Conservation (phyloP, 1,140 invertebrate genomes). For the Telenomus remus region DNA sequence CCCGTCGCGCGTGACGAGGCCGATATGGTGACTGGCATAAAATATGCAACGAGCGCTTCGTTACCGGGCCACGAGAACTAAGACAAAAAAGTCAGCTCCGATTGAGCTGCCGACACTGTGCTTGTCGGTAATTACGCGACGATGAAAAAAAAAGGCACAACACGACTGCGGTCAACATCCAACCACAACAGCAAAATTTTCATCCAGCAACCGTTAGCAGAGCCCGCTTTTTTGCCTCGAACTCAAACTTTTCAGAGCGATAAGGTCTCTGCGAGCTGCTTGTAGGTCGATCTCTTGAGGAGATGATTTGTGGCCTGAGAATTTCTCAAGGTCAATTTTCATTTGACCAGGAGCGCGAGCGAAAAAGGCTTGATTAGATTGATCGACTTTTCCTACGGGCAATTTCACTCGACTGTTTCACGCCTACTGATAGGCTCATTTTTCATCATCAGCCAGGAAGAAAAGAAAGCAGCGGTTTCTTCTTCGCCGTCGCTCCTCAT, state of each 20-base stretch:
- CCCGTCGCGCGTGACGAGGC: conserved; percentile 66
- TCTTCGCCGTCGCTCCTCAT: conserved; percentile 28
- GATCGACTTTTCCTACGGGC: conserved; percentile 43
- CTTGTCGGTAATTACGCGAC: conserved; percentile 68
- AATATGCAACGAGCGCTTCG: conserved; percentile 66
- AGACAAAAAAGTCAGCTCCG: conserved; percentile 37
- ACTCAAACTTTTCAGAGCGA: too few species aligned
- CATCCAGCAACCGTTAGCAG: too few species aligned
- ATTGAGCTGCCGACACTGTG: conserved; percentile 38
- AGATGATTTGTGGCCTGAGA: background rate
- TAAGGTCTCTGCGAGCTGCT: too few species aligned
- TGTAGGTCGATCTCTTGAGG: too few species aligned
- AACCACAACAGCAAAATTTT: conserved; percentile 34
- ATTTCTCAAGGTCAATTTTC: conserved; percentile 26
- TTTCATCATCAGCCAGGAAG: conserved; percentile 28
- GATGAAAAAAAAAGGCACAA: conserved; percentile 66
- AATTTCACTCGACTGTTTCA: conserved; percentile 48
- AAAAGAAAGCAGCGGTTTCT: conserved; percentile 44
- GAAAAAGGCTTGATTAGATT: conserved; percentile 33
- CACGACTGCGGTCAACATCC: conserved; percentile 61
- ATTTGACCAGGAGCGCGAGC: conserved; percentile 9
- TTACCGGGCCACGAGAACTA: conserved; percentile 61
- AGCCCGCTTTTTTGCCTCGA: too few species aligned
- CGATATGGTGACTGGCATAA: conserved; percentile 50
- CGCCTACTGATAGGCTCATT: conserved; percentile 42